A percentile compares a stretch with the other conserved stretches of the same genome.
phyloP scores from a whole-genome alignment of 2,797 vertebrate species.

The Pitangus sulphuratus region DNA sequence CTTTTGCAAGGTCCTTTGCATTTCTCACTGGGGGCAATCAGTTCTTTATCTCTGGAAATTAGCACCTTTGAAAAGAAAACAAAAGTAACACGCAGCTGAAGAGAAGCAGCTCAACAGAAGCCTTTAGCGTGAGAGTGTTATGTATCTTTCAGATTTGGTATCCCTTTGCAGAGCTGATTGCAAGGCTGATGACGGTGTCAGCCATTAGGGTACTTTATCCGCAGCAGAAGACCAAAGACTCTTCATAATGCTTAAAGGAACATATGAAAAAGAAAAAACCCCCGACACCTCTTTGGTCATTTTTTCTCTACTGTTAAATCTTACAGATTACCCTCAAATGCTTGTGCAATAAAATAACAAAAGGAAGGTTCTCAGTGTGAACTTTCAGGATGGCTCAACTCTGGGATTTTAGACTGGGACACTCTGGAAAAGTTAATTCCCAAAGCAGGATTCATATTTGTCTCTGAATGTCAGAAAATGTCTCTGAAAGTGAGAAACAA shows the following conservation, averaged over 20 bases:
- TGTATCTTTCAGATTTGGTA: neutral
- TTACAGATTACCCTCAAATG: neutral
- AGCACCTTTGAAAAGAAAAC: conserved; percentile 41
- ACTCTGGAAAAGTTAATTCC: neutral
- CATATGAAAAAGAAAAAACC: neutral
- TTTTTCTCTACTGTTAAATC: neutral
- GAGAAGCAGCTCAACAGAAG: neutral
- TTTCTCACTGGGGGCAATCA: conserved; percentile 20
- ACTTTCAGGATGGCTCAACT: neutral
- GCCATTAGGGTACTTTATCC: neutral
- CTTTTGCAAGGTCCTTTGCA: conserved; percentile 40
- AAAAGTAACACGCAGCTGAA: neutral
- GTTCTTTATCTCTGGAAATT: conserved; percentile 49
- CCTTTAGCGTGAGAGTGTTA: neutral
- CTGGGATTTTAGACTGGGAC: neutral
- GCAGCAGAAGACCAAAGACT: neutral
- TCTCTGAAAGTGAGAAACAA: neutral
- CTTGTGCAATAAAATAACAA: neutral
- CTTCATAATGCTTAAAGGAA: neutral
- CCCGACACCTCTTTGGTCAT: neutral
- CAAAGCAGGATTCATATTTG: neutral
- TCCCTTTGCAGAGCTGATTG: neutral
- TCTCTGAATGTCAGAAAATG: neutral
- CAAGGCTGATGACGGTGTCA: neutral
- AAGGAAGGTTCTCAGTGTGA: neutral